These are phyloP conservation scores for Eristalis pertinax DNA, from an alignment of 2,888 invertebrate species.

Conservation along the genomic window DNA sequence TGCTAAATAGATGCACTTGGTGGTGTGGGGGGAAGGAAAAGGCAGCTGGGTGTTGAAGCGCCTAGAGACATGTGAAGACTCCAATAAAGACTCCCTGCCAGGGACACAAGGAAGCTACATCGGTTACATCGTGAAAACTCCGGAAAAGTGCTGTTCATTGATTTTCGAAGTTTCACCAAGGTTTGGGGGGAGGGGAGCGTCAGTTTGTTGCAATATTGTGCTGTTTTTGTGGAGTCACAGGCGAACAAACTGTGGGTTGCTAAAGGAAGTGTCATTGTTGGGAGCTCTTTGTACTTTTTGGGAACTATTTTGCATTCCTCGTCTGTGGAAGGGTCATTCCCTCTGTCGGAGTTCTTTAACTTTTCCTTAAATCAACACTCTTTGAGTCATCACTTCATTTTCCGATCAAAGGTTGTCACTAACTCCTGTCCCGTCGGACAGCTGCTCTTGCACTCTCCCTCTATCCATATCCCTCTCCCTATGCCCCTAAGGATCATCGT, in stretches of 20 bases:
- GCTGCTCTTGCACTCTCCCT: no score
- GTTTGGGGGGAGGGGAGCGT: background rate
- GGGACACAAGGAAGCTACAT: background rate
- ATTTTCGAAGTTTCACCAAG: background rate
- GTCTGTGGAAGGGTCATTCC: no score
- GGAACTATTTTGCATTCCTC: no score
- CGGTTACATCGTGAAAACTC: background rate
- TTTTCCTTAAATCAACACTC: no score
- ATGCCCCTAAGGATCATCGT: background rate
- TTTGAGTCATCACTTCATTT: no score
- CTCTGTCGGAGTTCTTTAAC: no score
- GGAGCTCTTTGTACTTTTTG: background rate
- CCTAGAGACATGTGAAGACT: conserved; percentile 57
- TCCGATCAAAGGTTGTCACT: no score
- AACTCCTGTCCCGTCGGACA: no score
- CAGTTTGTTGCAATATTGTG: background rate
- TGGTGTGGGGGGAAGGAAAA: conserved; percentile 16
- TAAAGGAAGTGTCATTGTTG: background rate
- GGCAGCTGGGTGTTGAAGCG: conserved; percentile 59
- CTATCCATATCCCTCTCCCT: no score
- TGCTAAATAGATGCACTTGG: conserved; percentile 64
- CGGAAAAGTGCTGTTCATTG: conserved; percentile 30
- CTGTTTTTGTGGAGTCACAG: background rate
- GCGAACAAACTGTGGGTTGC: background rate
- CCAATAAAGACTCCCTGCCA: no score